phyloP scores from a whole-genome alignment of 2,888 invertebrate species.

The Loripinus fragilis region DNA sequence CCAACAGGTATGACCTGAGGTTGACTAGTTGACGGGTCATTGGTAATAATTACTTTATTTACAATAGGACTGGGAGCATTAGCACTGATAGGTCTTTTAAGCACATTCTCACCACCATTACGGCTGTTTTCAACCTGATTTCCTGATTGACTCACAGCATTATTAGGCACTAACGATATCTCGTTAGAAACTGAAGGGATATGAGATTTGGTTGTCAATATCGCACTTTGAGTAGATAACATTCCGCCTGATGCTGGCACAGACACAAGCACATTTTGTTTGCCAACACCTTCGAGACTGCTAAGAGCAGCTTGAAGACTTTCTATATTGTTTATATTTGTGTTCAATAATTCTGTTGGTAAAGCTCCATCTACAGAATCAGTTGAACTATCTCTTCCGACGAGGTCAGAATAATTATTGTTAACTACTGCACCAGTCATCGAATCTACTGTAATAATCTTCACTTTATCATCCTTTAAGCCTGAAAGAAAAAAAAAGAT shows the following conservation, averaged over 20 bases:
- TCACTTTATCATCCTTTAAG: slow-evolving; percentile 64
- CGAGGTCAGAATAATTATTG: slow-evolving; percentile 33
- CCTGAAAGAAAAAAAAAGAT: slow-evolving; percentile 54
- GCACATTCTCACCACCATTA: slow-evolving; percentile 11
- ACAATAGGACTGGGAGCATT: slow-evolving; percentile 67
- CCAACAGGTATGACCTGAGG: slow-evolving; percentile 74
- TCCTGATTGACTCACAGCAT: background rate
- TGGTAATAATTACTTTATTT: slow-evolving; percentile 82
- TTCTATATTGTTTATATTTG: slow-evolving; percentile 37
- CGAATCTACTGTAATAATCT: slow-evolving; percentile 56
- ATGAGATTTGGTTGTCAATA: background rate
- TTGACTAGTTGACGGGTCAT: slow-evolving; percentile 78
- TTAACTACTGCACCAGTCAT: slow-evolving; percentile 55
- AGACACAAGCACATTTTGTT: background rate
- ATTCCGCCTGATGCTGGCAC: background rate
- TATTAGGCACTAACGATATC: background rate
- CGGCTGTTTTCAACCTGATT: background rate
- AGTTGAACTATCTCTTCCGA: slow-evolving; percentile 38
- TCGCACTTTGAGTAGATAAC: slow-evolving; percentile 1
- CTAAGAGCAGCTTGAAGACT: slow-evolving; percentile 49
- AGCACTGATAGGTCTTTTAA: slow-evolving; percentile 17
- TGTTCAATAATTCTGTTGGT: slow-evolving; percentile 28
- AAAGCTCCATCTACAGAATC: slow-evolving; percentile 56
- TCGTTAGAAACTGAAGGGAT: background rate
- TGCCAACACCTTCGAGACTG: slow-evolving; percentile 28